These are phyloP conservation scores for Phaedon cochleariae DNA, from an alignment of 2,888 invertebrate species.

Conservation along the genomic window DNA sequence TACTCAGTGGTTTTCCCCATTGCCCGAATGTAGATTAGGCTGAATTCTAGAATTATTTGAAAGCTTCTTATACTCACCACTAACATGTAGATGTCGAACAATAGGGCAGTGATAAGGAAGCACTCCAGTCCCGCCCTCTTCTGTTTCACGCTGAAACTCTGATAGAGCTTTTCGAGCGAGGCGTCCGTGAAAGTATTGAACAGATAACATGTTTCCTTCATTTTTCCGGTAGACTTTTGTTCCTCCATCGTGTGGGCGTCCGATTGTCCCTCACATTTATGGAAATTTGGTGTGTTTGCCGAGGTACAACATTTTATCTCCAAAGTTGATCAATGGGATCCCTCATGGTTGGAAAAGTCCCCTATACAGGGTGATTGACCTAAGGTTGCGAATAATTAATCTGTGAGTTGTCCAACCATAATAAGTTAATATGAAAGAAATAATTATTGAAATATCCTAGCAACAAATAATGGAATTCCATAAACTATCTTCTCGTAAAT, in stretches of 20 bases:
- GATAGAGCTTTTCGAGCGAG: constrained; percentile 75
- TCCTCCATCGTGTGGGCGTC: constrained; percentile 49
- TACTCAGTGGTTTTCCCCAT: too few relatives aligned
- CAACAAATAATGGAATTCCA: too few relatives aligned
- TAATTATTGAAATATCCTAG: too few relatives aligned
- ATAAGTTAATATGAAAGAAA: too few relatives aligned
- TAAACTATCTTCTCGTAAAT: too few relatives aligned
- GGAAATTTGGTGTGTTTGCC: constrained; percentile 10
- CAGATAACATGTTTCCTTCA: constrained; percentile 50
- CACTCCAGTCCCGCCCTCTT: constrained; percentile 75
- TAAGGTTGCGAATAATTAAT: too few relatives aligned
- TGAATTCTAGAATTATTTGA: too few relatives aligned
- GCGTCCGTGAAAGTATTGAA: constrained; percentile 68
- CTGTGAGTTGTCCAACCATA: too few relatives aligned
- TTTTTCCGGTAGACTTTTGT: constrained; percentile 54
- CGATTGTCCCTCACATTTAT: constrained; percentile 1
- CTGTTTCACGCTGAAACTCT: constrained; percentile 76
- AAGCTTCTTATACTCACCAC: constrained; percentile 61
- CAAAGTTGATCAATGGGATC: too few relatives aligned
- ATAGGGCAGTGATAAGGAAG: constrained; percentile 72
- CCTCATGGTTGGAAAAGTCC: too few relatives aligned
- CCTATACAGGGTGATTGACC: too few relatives aligned
- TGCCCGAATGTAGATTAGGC: too few relatives aligned
- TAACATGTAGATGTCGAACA: constrained; percentile 72
- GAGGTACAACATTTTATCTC: background rate